Evolutionary conservation across 2,113 vertebrate genomes (phyloP), one percentile per base, ranked within the genome.

Genomic region (Platanista minor): DNA sequence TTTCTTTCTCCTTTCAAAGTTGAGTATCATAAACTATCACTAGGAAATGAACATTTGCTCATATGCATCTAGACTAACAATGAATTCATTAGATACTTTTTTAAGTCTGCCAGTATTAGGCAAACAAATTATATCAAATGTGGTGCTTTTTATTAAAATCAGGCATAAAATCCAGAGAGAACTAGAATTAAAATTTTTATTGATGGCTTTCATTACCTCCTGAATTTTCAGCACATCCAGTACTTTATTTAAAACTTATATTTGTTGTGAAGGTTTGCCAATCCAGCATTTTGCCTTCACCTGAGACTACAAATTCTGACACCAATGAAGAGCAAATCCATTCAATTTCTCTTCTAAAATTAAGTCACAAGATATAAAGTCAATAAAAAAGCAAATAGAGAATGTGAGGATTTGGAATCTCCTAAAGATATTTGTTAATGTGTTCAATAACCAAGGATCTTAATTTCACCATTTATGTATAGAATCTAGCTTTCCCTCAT

Each of bases 191-290:
- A 69, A 36, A 36, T 21, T 89, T 66, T 86, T 93, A 67, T 41
- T 57, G 71, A 92, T 69, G 43, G 75, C 5, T 72, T 92, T 96
- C 87, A 94, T 75, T 83, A 59, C 20, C 78, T 84, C 80, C 95
- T 95, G 90, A 98, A 94, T 95, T 96, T 94, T 57, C 27, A 82
- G n/a, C 33, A 81, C 82, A 89, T 43, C 67, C 41, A 46, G 33
- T 59, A 25, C 72, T 78, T 90, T 36, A 25, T 80, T 39, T 52
- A 64, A 92, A 92, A 83, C 66, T 29, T 61, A 4, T 3, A 36
- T 57, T 87, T 62, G 52, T 57, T 72, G 25, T 64, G 74, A 93
- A 43, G 31, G 39, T 67, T 92, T 92, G 84, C 52, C 88, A 66
- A 23, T 2, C 20, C 54, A 85, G 83, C 39, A 43, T 84, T 91